phyloP scores from a whole-genome alignment of 2,113 vertebrate species.

The Bubo bubo region DNA sequence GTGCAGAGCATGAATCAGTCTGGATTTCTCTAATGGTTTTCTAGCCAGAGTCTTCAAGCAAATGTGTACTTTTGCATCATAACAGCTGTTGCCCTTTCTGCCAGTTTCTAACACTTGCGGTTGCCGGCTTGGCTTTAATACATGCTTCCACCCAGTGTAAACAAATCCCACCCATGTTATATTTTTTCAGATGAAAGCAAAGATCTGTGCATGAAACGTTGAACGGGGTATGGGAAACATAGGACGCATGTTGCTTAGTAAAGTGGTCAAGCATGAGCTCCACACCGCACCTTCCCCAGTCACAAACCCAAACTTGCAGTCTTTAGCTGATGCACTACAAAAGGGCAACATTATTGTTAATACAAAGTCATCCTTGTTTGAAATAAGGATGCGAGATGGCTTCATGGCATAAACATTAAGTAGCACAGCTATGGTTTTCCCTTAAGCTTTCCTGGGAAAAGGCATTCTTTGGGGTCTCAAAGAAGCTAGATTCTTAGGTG shows the following conservation, averaged over 20 bases:
- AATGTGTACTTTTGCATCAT: constrained; percentile 15
- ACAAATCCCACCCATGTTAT: constrained; percentile 37
- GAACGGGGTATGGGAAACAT: background rate
- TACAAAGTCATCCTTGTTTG: background rate
- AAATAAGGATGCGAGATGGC: accelerated
- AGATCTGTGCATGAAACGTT: background rate
- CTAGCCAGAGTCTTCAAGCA: constrained; percentile 28
- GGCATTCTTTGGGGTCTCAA: background rate
- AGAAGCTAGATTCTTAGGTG: background rate
- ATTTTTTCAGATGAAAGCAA: constrained; percentile 24
- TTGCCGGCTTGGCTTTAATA: background rate
- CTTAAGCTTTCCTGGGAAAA: background rate
- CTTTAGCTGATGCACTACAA: background rate
- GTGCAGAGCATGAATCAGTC: constrained; percentile 5
- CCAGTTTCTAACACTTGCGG: background rate
- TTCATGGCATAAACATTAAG: background rate
- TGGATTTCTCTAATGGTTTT: background rate
- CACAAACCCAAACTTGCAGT: background rate
- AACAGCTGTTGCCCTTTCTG: constrained; percentile 38
- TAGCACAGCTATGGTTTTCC: background rate
- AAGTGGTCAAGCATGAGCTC: constrained; percentile 10
- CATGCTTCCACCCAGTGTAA: background rate
- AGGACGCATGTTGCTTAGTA: constrained; percentile 40
- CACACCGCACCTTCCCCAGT: background rate
- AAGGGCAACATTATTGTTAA: background rate